These are phyloP conservation scores for Pseudeuparius sepicola DNA, from an alignment of 2,888 invertebrate species.

Conservation along the genomic window DNA sequence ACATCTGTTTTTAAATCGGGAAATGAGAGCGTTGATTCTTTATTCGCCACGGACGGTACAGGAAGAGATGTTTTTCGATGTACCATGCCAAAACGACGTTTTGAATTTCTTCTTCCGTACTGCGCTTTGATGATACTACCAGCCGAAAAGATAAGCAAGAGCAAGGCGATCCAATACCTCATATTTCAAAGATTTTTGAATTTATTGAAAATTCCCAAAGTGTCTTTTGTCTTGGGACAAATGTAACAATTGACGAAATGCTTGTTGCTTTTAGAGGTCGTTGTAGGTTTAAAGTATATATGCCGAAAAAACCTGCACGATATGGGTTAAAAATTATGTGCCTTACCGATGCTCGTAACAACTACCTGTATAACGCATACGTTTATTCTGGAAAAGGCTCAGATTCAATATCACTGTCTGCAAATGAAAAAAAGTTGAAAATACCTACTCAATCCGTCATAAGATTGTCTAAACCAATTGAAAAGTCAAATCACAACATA, in stretches of 20 bases:
- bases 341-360: slow-evolving; percentile 25
- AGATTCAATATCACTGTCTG: slow-evolving; percentile 25
- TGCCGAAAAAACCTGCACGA: slow-evolving; percentile 30
- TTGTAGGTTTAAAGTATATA: slow-evolving; percentile 29
- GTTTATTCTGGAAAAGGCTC: slow-evolving; percentile 27
- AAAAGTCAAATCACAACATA: slow-evolving; percentile 27
- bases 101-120: slow-evolving; percentile 11
- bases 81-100: slow-evolving; percentile 6
- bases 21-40: slow-evolving; percentile 9
- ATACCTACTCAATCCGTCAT: slow-evolving; percentile 29
- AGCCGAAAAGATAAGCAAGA: slow-evolving; percentile 18
- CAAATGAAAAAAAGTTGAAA: slow-evolving; percentile 24
- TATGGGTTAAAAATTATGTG: slow-evolving; percentile 31
- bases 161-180: slow-evolving; percentile 18
- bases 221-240: slow-evolving; percentile 6
- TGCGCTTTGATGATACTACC: slow-evolving; percentile 21
- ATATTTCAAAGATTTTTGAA: slow-evolving; percentile 22
- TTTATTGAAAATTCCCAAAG: slow-evolving; percentile 17
- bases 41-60: slow-evolving; percentile 14
- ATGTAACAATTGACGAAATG: slow-evolving; percentile 27
- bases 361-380: slow-evolving; percentile 26
- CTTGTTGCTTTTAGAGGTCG: slow-evolving; percentile 25
- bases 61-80: slow-evolving; percentile 14
- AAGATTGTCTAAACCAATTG: slow-evolving; percentile 25
- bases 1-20: slow-evolving; percentile 12